Base-by-base conservation (phyloP, 2,888 invertebrate species). In the Meghimatium bilineatum region DNA sequence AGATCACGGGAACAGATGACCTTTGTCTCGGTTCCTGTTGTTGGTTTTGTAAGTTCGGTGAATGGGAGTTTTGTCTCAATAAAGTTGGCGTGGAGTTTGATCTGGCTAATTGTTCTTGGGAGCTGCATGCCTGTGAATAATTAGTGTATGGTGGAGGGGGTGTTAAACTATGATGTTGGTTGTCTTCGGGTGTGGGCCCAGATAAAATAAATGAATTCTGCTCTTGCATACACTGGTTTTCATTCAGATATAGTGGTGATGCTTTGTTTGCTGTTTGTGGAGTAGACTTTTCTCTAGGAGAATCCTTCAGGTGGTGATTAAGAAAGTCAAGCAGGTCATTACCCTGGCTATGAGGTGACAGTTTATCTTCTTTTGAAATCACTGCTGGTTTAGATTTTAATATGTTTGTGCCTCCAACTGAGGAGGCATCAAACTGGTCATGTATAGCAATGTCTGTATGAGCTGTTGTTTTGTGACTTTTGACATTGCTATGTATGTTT, bases 241-340 rank as follows among this genome's bases (percentile, higher is more conserved):
- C 63, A 34, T 52, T 38, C 14, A 60, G 32, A 74, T 81, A 74
- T 23, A 29, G 72, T 14, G 69, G 23, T n/a, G 32, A 69, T 29
- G 52, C 8, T 29, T 1, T 17, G 26, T n/a, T 80, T 23, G n/a
- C 14, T 34, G 38, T 2, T 60, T 32, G 38, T 63, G 34, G 72
- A 44, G 36, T 32, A 29, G 20, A 38, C n/a, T 66, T 78, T 32
- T 78, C 78, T 32, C 5, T 60, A 23, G 63, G 74, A 63, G 82
- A 71, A 52, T 83, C 78, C 32, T 83, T 83, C 60, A 83, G 77
- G 26, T 81, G 81, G 26, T 78, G 36, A 26, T 83, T 69, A 20
- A 83, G 83, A 72, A 83, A 83, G 20, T 83, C 83, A 26, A 78
- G 52, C 1, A 83, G 78, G 26, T 83, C 78, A 63, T 77, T 78